phyloP scores from a whole-genome alignment of 2,888 invertebrate genomes.

The Xestoiulus laeticollis region DNA sequence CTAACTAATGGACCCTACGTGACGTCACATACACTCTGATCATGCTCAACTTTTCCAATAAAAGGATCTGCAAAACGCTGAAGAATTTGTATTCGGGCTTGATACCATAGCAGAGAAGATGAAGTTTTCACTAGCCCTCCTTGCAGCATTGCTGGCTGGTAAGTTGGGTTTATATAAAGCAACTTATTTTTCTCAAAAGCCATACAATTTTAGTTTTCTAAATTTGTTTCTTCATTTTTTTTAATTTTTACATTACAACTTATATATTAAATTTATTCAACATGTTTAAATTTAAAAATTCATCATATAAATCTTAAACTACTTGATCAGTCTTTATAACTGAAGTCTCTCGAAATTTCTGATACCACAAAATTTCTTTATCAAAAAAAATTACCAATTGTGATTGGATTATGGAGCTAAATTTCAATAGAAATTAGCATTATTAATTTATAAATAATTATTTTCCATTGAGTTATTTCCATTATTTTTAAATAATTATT shows the following conservation, averaged over 20 bases:
- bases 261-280: background rate
- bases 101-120: conserved; percentile 34
- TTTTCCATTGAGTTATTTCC: too few species aligned
- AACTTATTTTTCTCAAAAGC: background rate
- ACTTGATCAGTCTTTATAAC: too few species aligned
- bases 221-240: background rate
- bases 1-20: background rate
- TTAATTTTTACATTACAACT: background rate
- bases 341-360: too few species aligned
- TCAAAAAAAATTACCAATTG: too few species aligned
- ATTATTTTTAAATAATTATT: too few species aligned
- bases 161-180: background rate
- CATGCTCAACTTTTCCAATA: conserved; percentile 20
- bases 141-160: conserved; percentile 52
- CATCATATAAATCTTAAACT: too few species aligned
- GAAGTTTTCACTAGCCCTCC: conserved; percentile 48
- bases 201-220: background rate
- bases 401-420: too few species aligned
- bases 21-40: background rate
- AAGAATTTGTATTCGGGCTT: conserved; percentile 43
- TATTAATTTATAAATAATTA: too few species aligned
- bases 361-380: too few species aligned
- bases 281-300: too few species aligned
- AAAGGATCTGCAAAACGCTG: conserved; percentile 36
- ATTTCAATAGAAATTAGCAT: too few species aligned